A percentile compares a stretch with the other conserved stretches of the same genome.
phyloP scores from a whole-genome alignment of 2,888 invertebrate genomes.

The Drosophila colorata region DNA sequence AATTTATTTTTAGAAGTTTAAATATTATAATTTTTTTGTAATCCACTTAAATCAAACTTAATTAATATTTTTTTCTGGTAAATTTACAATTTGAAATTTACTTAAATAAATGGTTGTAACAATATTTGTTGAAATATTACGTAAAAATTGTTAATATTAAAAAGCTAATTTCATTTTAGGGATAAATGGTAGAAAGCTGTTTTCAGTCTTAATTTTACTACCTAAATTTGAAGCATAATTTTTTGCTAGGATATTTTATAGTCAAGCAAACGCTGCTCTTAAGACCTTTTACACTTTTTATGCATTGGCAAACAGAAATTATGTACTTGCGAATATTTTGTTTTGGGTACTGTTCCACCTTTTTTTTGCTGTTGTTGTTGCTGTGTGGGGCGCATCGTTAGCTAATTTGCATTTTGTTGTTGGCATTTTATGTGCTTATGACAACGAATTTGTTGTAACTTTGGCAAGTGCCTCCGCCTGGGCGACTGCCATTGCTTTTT shows the following conservation, averaged over 20 bases:
- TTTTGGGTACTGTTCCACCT: constrained; percentile 50
- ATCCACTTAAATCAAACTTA: no score
- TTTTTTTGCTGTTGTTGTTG: constrained; percentile 42
- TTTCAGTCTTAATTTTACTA: no score
- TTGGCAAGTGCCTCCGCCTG: constrained; percentile 42
- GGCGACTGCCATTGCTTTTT: constrained; percentile 64
- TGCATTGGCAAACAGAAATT: constrained; percentile 61
- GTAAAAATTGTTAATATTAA: no score
- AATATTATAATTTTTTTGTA: no score
- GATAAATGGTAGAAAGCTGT: no score
- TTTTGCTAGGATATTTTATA: constrained; percentile 18
- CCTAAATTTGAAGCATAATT: background rate
- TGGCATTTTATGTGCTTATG: constrained; percentile 72
- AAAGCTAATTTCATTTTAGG: no score
- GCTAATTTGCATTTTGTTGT: constrained; percentile 77
- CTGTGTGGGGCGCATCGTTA: constrained; percentile 42
- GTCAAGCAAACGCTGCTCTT: background rate
- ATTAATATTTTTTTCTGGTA: no score
- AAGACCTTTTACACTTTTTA: constrained; percentile 37
- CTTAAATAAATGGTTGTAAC: no score
- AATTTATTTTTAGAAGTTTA: no score
- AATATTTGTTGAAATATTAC: no score
- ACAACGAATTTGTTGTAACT: constrained; percentile 77
- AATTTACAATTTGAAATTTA: no score
- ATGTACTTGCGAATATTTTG: constrained; percentile 64